Base-by-base conservation (phyloP, 2,113 vertebrate genomes). In the Antennarius striatus region DNA sequence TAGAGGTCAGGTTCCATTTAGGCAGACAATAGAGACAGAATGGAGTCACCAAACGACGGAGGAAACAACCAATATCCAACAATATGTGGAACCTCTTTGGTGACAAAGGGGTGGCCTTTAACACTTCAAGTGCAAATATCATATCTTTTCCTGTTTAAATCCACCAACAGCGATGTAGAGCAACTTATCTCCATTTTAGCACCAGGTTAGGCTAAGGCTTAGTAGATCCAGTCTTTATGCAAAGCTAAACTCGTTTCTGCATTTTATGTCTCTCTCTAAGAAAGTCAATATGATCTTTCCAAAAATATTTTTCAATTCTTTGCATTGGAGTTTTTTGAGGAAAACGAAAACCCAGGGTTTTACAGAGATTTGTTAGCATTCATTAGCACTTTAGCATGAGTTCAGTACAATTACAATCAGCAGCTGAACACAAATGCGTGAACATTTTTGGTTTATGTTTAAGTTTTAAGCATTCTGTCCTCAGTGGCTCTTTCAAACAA, bases 391-490 rank as follows among this genome's bases (percentile, higher is more conserved):
- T 4, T 46, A 55, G 16, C 28, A 47, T 62, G 39, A 56, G 43
- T 71, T 68, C 43, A 52, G 39, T 40, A 50, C 57, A 69, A 32
- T 57, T 45, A 47, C 29, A 47, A 30, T 30, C 53, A 32, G 54
- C 54, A 2, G 32, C 32, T 59, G 55, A 63, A 30, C 55, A 57
- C 60, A 63, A 10, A 70, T 49, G 11, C 51, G 50, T 39, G 32
- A 71, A 66, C 65, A 66, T 48, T 68, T 63, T 50, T 56, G 73
- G 71, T 78, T 57, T 66, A 79, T 49, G 12, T 62, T 79, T 75
- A 17, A 84, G 73, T 77, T 81, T 40, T 80, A 83, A 69, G 30
- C 70, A 53, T 42, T 63, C 36, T 73, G 54, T 57, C 60, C 73
- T 83, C 63, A 3, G 40, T 59, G 82, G 56, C 60, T 75, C 63